Percentiles rank a stretch among this genome's conserved stretches.
These are phyloP conservation scores for Toxotes jaculatrix DNA, from an alignment of 2,113 vertebrate species.

Conservation along the genomic window DNA sequence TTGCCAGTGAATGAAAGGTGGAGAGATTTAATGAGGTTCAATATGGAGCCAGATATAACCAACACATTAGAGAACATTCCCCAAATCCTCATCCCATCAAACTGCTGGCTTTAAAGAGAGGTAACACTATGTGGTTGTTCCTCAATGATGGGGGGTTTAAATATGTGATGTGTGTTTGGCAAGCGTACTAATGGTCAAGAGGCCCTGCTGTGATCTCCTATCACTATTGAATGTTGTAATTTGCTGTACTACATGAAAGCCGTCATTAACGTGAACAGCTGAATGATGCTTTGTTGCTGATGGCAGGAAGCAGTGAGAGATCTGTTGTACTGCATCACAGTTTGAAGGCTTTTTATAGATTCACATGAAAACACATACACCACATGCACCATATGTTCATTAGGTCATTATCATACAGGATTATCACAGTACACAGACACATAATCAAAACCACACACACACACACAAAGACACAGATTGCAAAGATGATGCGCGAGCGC, in stretches of 20 bases:
- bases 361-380: slow-evolving; percentile 5
- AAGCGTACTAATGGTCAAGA: slow-evolving; percentile 53
- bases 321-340: slow-evolving; percentile 12
- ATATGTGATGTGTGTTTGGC: slow-evolving; percentile 54
- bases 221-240: slow-evolving; percentile 63
- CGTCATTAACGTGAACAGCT: slow-evolving; percentile 51
- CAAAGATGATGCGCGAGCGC: slow-evolving; percentile 14
- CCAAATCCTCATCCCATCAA: slow-evolving; percentile 27
- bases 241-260: slow-evolving; percentile 55
- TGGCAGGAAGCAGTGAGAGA: slow-evolving; percentile 44
- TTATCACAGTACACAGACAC: slow-evolving; percentile 21
- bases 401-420: slow-evolving; percentile 16
- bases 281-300: slow-evolving; percentile 50
- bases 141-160: slow-evolving; percentile 47
- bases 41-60: slow-evolving; percentile 39
- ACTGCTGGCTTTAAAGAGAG: slow-evolving; percentile 23
- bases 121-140: slow-evolving; percentile 37
- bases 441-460: slow-evolving; percentile 10
- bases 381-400: slow-evolving; percentile 3
- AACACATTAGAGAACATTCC: slow-evolving; percentile 26
- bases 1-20: slow-evolving; percentile 20
- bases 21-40: slow-evolving; percentile 47
- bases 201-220: slow-evolving; percentile 42
- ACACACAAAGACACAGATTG: slow-evolving; percentile 26
- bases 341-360: slow-evolving; percentile 56